Evolutionary conservation across 1,140 invertebrate genomes (phyloP).

Genomic region (Armadillidium nasatum): DNA sequence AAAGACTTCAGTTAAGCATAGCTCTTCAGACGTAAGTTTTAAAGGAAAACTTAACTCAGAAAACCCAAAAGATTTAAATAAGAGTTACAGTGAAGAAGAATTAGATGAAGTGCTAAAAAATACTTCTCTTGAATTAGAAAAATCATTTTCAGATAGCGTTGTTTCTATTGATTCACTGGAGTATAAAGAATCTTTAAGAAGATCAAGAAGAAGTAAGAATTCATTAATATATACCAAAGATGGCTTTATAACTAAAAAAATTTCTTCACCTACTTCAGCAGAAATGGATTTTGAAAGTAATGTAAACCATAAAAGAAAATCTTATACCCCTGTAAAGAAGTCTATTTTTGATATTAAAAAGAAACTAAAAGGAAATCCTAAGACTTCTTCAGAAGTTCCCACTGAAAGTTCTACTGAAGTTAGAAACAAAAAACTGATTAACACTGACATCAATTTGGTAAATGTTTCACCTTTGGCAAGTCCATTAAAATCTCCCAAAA

Average conservation of each 20-base stretch:
- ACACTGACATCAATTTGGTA: constrained; percentile 27
- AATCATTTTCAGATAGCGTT: constrained; percentile 1
- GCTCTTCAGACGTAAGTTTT: too few species aligned
- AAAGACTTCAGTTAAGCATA: too few species aligned
- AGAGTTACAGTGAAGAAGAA: neutral
- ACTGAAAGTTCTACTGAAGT: too few species aligned
- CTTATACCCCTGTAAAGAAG: constrained; percentile 24
- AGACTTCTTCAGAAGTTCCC: neutral
- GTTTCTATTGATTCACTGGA: neutral
- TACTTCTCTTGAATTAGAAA: neutral
- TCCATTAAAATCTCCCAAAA: constrained; percentile 24
- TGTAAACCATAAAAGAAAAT: constrained; percentile 18
- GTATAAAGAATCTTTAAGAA: neutral
- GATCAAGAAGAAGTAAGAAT: neutral
- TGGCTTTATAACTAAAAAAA: neutral
- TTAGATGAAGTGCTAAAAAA: neutral
- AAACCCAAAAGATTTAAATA: neutral
- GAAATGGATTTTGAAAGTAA: neutral
- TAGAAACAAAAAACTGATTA: neutral
- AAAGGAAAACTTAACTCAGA: too few species aligned
- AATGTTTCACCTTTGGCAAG: constrained; percentile 29
- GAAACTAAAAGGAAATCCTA: constrained; percentile 25
- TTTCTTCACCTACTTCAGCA: neutral
- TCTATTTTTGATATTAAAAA: constrained; percentile 25
- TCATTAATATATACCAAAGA: neutral